Evolutionary conservation across 1,140 invertebrate species (phyloP), one percentile per base, ranked within the genome.

Genomic region (Pemphigus obesinymphae): DNA sequence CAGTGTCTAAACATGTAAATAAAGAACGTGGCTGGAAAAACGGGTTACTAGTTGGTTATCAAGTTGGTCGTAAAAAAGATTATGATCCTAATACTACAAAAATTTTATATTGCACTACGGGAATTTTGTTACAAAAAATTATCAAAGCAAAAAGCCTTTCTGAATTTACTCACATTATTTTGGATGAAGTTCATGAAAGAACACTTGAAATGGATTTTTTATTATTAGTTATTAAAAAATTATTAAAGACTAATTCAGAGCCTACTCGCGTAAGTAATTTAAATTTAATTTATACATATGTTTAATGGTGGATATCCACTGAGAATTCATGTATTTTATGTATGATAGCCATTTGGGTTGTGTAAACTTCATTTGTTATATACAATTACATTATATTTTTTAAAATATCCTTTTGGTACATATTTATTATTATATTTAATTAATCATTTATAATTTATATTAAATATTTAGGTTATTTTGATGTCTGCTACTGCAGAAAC

Each of bases 141-240:
- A 86, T 90, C 2, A 85, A 85, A 48, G 88, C 87, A 43, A 90
- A 90, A 83, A 87, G 89, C 55, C 86, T 93, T 80, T 85, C 87
- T 29, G 88, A 89, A 34, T 92, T 89, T 83, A 97, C 97, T 1
- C 97, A 99, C 87, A 91, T 99, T 66, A 93, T 99, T 85, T 88
- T 99, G 10, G 97, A 97, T 88, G 95, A 98, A 87, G 93, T 99
- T 26, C 98, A 99, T 86, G 97, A 99, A 88, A 89, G 98, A 29
- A 94, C 97, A 85, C 91, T 95, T 86, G 95, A 99, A 82, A 96
- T 96, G 89, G 97, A 93, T 90, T 97, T 99, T 86, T 87, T 98
- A 6, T 86, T 99, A 10, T 89, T 98, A 23, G 88, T 98, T 17
- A 89, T 99, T 1, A 91, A 93, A 82, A 94, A 94, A 75, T 87